A percentile compares a stretch with the other conserved stretches of the same genome.
These are phyloP conservation scores for Percopsis omiscomaycus DNA, from an alignment of 2,797 vertebrate genomes.

Conservation along the genomic window DNA sequence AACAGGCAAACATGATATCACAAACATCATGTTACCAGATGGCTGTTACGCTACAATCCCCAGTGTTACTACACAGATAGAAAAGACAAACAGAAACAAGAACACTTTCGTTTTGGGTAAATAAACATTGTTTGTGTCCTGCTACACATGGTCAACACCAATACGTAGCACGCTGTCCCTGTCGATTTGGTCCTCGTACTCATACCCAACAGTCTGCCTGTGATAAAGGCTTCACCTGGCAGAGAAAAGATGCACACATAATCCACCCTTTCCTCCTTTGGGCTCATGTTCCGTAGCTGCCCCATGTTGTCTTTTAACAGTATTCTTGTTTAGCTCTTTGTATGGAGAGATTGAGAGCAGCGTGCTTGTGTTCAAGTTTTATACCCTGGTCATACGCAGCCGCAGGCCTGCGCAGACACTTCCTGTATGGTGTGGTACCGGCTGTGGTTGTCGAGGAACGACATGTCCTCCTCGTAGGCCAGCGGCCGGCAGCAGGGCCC, in stretches of 20 bases:
- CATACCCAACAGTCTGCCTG: slow-evolving; percentile 31
- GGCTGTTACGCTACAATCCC: slow-evolving; percentile 59
- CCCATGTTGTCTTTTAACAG: slow-evolving; percentile 31
- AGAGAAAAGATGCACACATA: slow-evolving; percentile 24
- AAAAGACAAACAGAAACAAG: slow-evolving; percentile 36
- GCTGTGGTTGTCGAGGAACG: slow-evolving; percentile 86
- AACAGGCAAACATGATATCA: slow-evolving; percentile 38
- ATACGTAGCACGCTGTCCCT: slow-evolving; percentile 23
- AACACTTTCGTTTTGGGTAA: slow-evolving; percentile 21
- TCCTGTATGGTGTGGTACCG: slow-evolving; percentile 89
- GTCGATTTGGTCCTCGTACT: slow-evolving; percentile 10
- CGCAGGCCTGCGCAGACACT: slow-evolving; percentile 90
- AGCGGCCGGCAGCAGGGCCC: slow-evolving; percentile 90
- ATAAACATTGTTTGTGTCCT: slow-evolving; percentile 46
- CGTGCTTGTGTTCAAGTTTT: slow-evolving; percentile 10
- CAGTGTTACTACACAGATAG: slow-evolving; percentile 75
- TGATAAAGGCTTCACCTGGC: slow-evolving; percentile 18
- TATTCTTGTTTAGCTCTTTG: slow-evolving; percentile 33
- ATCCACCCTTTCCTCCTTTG: slow-evolving; percentile 30
- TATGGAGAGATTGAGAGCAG: slow-evolving; percentile 51
- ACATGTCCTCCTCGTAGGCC: slow-evolving; percentile 88
- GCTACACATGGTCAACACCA: slow-evolving; percentile 27
- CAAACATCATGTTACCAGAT: slow-evolving; percentile 52
- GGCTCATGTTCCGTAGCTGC: slow-evolving; percentile 43
- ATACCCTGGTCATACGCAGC: slow-evolving; percentile 84